These are phyloP conservation scores for Pachypanchax playfairii DNA, from an alignment of 2,113 vertebrate species.

Conservation along the genomic window DNA sequence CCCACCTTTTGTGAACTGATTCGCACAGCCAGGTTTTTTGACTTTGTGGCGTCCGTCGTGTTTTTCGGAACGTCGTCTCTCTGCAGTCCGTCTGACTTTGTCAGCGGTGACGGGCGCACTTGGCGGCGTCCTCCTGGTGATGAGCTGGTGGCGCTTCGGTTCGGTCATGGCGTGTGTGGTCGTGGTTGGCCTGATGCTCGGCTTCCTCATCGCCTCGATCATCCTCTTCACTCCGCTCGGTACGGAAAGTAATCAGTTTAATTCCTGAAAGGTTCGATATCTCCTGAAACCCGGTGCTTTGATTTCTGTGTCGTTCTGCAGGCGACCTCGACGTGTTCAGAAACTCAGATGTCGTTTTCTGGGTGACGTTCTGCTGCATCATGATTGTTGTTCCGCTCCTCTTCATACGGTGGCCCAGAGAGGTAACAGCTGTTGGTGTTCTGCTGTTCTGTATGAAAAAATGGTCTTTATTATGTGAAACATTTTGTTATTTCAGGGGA, in stretches of 20 bases:
- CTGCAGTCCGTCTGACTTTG: constrained; percentile 83
- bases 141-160: constrained; percentile 92
- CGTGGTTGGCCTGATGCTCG: constrained; percentile 86
- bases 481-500: constrained; percentile 83
- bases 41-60: too few species aligned
- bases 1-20: too few species aligned
- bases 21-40: too few species aligned
- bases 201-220: constrained; percentile 82
- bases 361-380: constrained; percentile 87
- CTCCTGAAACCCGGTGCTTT: background rate
- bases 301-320: constrained; percentile 49
- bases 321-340: constrained; percentile 86
- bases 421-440: constrained; percentile 80
- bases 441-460: too few species aligned
- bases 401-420: constrained; percentile 88
- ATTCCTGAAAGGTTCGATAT: rapidly evolving
- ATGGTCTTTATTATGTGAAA: background rate
- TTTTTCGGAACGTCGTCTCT: background rate
- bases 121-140: constrained; percentile 85
- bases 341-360: constrained; percentile 84
- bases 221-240: constrained; percentile 91
- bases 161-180: constrained; percentile 82
- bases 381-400: constrained; percentile 81
- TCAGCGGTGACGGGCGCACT: constrained; percentile 81
- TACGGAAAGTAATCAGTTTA: constrained; percentile 50